These are phyloP conservation scores for Macrocentrus cingulum DNA, from an alignment of 1,140 invertebrate species.

Conservation along the genomic window DNA sequence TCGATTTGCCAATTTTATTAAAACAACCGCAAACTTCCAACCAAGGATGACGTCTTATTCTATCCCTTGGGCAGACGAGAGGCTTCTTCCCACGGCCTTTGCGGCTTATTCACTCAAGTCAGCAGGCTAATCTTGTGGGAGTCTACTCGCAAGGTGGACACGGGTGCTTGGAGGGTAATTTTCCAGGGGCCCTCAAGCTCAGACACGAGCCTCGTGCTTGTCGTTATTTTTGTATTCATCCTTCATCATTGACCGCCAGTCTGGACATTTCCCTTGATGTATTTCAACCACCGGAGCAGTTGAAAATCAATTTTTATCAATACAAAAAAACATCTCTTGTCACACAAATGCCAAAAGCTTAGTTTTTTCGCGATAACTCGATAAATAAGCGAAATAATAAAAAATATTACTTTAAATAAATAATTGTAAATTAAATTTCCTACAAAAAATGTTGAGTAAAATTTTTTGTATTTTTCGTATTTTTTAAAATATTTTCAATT, in stretches of 20 bases:
- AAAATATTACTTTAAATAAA: too few relatives aligned
- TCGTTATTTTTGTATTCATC: constrained; percentile 24
- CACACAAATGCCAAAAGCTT: too few relatives aligned
- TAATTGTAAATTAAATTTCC: too few relatives aligned
- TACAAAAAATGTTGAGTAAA: too few relatives aligned
- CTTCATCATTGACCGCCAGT: not conserved
- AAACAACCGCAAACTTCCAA: not conserved
- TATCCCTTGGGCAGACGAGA: not conserved
- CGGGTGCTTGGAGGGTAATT: constrained; percentile 20
- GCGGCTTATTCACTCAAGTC: constrained; percentile 12
- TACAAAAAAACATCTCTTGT: too few relatives aligned
- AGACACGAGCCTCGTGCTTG: constrained; percentile 23
- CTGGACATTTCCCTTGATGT: too few relatives aligned
- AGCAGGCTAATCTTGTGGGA: constrained; percentile 20
- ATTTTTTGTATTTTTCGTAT: too few relatives aligned
- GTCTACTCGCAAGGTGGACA: constrained; percentile 21
- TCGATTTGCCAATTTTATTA: constrained; percentile 10
- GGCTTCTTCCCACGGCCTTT: constrained; percentile 23
- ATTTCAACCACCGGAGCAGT: too few relatives aligned
- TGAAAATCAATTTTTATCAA: too few relatives aligned
- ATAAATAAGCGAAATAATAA: too few relatives aligned
- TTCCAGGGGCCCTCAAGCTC: constrained; percentile 16
- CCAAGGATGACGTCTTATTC: not conserved
- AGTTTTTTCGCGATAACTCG: too few relatives aligned
- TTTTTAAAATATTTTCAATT: too few relatives aligned